Evolutionary conservation across 2,797 vertebrate genomes (phyloP).

Genomic region (Alca torda): DNA sequence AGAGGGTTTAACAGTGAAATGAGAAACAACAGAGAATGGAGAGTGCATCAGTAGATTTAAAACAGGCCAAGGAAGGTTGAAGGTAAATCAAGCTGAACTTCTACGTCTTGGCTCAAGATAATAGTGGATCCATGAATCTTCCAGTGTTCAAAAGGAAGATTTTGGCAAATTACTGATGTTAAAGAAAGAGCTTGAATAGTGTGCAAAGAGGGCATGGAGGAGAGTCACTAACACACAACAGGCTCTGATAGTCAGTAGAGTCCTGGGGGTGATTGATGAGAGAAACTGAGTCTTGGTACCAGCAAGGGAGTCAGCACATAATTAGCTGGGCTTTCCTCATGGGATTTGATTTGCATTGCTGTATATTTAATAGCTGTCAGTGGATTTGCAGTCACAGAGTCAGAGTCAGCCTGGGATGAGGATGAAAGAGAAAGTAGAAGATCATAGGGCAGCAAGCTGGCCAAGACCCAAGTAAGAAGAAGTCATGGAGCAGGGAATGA

Average conservation of each 20-base stretch:
- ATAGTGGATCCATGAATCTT: slow-evolving; percentile 41
- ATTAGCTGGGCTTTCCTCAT: background rate
- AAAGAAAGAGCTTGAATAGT: background rate
- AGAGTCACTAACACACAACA: background rate
- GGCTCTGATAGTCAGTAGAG: background rate
- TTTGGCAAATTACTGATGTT: slow-evolving; percentile 2
- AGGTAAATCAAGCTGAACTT: slow-evolving; percentile 33
- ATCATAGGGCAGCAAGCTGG: slow-evolving; percentile 20
- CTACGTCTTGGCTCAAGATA: slow-evolving; percentile 3
- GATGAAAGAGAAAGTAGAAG: slow-evolving; percentile 40
- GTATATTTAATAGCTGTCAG: slow-evolving; percentile 23
- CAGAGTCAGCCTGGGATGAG: background rate
- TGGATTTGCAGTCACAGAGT: background rate
- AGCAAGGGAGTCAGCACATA: slow-evolving; percentile 1
- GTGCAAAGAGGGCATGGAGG: background rate
- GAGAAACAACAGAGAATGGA: background rate
- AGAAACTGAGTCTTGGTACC: slow-evolving; percentile 22
- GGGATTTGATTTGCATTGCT: slow-evolving; percentile 34
- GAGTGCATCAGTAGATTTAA: background rate
- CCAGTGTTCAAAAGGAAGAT: slow-evolving; percentile 30
- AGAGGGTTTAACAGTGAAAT: background rate
- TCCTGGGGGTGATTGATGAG: background rate
- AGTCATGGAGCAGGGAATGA: background rate
- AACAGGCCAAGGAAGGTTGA: background rate
- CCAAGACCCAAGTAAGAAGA: background rate